Evolutionary conservation across 2,113 vertebrate genomes (phyloP).

Genomic region (Phoxinus phoxinus): DNA sequence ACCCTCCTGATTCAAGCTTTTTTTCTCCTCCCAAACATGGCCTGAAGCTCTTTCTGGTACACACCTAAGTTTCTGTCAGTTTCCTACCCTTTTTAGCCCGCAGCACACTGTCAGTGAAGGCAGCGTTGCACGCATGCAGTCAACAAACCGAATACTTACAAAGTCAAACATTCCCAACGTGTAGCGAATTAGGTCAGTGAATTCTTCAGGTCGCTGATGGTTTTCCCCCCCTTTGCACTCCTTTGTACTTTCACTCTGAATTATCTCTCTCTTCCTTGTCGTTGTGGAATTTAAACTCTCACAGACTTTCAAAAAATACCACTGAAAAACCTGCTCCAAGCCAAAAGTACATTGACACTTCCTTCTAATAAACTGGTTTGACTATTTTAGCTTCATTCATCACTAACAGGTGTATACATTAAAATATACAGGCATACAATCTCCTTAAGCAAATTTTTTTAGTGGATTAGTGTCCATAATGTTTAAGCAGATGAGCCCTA

Average conservation of each 20-base stretch:
- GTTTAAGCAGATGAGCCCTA: no score
- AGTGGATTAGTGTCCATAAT: not conserved
- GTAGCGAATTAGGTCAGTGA: not conserved
- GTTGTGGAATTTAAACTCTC: conserved; percentile 3
- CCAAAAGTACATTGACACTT: not conserved
- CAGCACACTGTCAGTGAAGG: not conserved
- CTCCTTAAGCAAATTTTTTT: not conserved
- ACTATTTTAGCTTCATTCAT: not conserved
- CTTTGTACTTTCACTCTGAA: conserved; percentile 21
- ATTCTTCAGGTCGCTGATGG: not conserved
- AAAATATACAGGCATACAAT: not conserved
- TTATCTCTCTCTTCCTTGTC: conserved; percentile 11
- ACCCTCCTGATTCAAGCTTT: conserved; percentile 41
- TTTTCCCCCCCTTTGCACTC: not conserved
- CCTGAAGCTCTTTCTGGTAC: conserved; percentile 2
- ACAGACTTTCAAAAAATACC: not conserved
- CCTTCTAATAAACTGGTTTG: conserved; percentile 1
- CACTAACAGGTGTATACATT: not conserved
- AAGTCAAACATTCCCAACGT: not conserved
- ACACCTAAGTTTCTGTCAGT: conserved; percentile 9
- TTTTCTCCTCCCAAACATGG: not conserved
- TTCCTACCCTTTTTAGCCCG: not conserved
- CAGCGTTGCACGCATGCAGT: not conserved
- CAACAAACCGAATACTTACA: not conserved
- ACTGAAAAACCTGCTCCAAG: not conserved